A percentile compares a stretch with the other conserved stretches of the same genome.
Evolutionary conservation across 2,113 vertebrate genomes (phyloP).

Genomic region (Aplodontia rufa): DNA sequence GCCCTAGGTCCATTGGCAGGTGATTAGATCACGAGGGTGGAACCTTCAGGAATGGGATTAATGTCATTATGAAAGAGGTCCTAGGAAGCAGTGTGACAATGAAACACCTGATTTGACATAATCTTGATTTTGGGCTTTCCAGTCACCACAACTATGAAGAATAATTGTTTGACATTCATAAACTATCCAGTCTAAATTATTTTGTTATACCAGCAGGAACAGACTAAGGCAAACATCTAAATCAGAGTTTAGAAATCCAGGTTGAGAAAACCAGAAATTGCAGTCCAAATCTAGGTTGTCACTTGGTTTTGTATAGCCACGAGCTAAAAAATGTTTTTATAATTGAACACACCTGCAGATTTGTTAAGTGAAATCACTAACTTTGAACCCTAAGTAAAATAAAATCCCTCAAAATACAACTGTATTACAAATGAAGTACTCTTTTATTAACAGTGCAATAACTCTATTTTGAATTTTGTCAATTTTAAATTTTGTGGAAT

Average conservation of each 20-base stretch:
- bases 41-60: background rate
- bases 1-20: background rate
- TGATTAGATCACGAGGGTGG: background rate
- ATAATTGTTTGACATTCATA: background rate
- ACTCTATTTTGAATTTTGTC: background rate
- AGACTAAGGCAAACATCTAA: background rate
- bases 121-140: background rate
- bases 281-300: background rate
- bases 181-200: background rate
- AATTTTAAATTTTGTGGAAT: background rate
- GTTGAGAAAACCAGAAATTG: background rate
- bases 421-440: background rate
- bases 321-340: background rate
- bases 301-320: background rate
- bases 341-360: background rate
- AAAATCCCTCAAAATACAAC: background rate
- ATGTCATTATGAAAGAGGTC: background rate
- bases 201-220: background rate
- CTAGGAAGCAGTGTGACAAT: no score
- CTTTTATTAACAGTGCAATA: background rate
- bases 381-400: background rate
- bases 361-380: no score
- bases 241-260: background rate
- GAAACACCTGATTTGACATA: background rate
- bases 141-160: background rate